Conservation (phyloP, 2,113 vertebrate genomes). For the Lamprotornis superbus region DNA sequence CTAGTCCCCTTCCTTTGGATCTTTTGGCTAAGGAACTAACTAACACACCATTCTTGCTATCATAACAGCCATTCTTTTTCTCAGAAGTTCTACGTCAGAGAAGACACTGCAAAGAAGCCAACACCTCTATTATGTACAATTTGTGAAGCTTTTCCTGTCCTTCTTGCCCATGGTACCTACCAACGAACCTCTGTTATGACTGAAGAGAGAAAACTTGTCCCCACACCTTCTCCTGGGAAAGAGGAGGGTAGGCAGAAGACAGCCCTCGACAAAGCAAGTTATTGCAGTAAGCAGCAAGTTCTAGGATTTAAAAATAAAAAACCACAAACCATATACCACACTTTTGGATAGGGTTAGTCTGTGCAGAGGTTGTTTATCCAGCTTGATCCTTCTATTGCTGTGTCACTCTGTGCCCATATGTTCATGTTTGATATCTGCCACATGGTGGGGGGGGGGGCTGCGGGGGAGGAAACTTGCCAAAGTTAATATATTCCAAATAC, state of each 20-base stretch:
- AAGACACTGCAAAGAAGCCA: neutral
- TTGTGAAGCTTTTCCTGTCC: neutral
- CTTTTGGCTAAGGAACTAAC: neutral
- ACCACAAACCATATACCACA: neutral
- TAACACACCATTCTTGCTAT: neutral
- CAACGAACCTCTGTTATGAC: neutral
- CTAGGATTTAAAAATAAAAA: conserved; percentile 36
- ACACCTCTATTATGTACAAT: neutral
- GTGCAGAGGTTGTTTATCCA: conserved; percentile 55
- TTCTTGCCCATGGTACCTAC: neutral
- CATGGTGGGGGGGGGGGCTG: neutral
- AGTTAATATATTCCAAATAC: neutral
- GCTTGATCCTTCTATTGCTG: conserved; percentile 31
- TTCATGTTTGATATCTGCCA: conserved; percentile 42
- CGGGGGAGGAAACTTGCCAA: neutral
- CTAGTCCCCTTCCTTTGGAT: neutral
- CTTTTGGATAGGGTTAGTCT: neutral
- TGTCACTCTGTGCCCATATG: conserved; percentile 49
- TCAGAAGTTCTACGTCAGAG: neutral
- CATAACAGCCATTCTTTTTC: neutral
- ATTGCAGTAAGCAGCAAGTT: neutral
- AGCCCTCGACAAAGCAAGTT: neutral
- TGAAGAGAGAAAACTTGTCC: neutral
- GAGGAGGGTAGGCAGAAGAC: neutral
- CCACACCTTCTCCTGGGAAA: neutral